Evolutionary conservation across 2,797 vertebrate genomes (phyloP).

Genomic region (Discoglossus pictus): DNA sequence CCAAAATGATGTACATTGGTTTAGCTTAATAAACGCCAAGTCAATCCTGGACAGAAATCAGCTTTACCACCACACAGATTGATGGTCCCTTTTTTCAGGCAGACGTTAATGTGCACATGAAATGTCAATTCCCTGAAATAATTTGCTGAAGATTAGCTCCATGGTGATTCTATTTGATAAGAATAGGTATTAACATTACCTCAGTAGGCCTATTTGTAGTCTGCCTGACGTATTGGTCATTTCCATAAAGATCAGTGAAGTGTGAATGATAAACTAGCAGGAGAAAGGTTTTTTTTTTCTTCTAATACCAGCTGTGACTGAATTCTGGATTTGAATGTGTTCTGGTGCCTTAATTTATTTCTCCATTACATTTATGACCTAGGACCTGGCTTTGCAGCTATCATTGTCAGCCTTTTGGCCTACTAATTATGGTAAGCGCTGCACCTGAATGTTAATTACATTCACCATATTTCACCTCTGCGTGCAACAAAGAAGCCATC

Average conservation of each 20-base stretch:
- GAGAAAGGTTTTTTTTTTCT: slow-evolving; percentile 47
- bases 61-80: slow-evolving; percentile 49
- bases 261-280: slow-evolving; percentile 62
- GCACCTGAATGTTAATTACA: slow-evolving; percentile 60
- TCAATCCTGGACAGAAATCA: slow-evolving; percentile 54
- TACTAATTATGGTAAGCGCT: slow-evolving; percentile 56
- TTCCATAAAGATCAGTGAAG: slow-evolving; percentile 63
- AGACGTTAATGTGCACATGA: slow-evolving; percentile 60
- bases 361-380: slow-evolving; percentile 57
- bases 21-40: slow-evolving; percentile 57
- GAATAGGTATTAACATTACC: slow-evolving; percentile 65
- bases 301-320: slow-evolving; percentile 44
- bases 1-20: slow-evolving; percentile 44
- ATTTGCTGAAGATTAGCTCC: slow-evolving; percentile 68
- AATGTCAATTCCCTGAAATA: slow-evolving; percentile 66
- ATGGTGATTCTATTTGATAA: slow-evolving; percentile 68
- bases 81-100: slow-evolving; percentile 52
- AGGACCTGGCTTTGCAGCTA: slow-evolving; percentile 47
- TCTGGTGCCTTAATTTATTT: slow-evolving; percentile 64
- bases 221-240: slow-evolving; percentile 55
- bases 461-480: slow-evolving; percentile 49
- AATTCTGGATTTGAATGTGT: slow-evolving; percentile 48
- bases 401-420: slow-evolving; percentile 55
- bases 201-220: slow-evolving; percentile 62
- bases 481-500: slow-evolving; percentile 35